These are phyloP conservation scores for Furcula furcula DNA, from an alignment of 2,888 invertebrate species.

Conservation along the genomic window DNA sequence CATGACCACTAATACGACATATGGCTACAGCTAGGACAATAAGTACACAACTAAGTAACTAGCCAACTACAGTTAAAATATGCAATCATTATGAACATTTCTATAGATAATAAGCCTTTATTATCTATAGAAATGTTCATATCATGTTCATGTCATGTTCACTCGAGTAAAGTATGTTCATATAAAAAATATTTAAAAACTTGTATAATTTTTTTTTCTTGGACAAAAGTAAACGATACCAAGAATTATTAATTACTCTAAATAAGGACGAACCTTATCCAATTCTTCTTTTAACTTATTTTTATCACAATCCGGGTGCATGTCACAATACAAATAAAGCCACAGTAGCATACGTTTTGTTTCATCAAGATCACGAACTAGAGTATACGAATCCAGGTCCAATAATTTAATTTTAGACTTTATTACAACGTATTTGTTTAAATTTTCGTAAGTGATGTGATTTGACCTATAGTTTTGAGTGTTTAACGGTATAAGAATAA, in stretches of 20 bases:
- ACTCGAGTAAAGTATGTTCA: too few species aligned
- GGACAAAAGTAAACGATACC: slow-evolving; percentile 2
- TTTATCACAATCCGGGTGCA: slow-evolving; percentile 46
- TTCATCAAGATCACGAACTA: slow-evolving; percentile 33
- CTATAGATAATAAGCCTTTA: too few species aligned
- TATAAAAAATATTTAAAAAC: too few species aligned
- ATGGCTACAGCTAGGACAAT: too few species aligned
- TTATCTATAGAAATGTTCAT: too few species aligned
- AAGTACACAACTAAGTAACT: too few species aligned
- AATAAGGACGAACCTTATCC: slow-evolving; percentile 33
- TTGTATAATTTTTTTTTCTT: too few species aligned
- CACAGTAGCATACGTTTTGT: slow-evolving; percentile 43
- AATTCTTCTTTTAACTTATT: slow-evolving; percentile 41
- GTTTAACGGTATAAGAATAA: slow-evolving; percentile 25
- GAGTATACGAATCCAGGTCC: slow-evolving; percentile 28
- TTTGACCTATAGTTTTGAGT: slow-evolving; percentile 15
- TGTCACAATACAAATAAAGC: slow-evolving; percentile 45
- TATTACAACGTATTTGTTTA: slow-evolving; percentile 35
- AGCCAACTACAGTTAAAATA: too few species aligned
- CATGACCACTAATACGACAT: slow-evolving; percentile 7
- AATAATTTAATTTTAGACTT: slow-evolving; percentile 33
- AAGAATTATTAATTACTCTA: slow-evolving; percentile 12
- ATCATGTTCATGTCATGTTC: too few species aligned
- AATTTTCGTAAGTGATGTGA: slow-evolving; percentile 13
- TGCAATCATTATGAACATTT: too few species aligned